These are phyloP conservation scores for Dynastes hyllus DNA, from an alignment of 2,888 invertebrate species.

Conservation along the genomic window DNA sequence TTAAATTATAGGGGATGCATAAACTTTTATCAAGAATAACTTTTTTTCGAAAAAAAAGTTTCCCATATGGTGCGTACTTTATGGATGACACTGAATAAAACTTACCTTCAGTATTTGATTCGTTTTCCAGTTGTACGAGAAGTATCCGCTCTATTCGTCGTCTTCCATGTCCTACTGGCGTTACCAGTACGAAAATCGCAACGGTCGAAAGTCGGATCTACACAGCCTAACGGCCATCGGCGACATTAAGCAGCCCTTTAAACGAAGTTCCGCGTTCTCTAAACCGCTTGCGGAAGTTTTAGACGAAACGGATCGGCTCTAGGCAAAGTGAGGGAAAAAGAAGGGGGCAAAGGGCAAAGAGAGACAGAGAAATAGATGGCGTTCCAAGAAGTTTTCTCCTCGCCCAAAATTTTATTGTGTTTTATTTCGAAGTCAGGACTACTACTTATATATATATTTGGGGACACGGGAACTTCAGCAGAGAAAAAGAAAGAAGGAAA, in stretches of 20 bases:
- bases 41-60: too few relatives aligned
- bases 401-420: conserved; percentile 9
- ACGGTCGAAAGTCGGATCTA: conserved; percentile 54
- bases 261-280: conserved; percentile 61
- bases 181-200: conserved; percentile 57
- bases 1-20: too few relatives aligned
- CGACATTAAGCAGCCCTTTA: conserved; percentile 63
- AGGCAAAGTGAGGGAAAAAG: neutral
- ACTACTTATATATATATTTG: neutral
- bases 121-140: conserved; percentile 62
- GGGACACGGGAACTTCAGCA: neutral
- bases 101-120: neutral
- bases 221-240: conserved; percentile 58
- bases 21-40: too few relatives aligned
- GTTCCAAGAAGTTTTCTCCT: neutral
- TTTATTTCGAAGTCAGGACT: neutral
- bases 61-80: too few relatives aligned
- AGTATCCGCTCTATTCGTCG: conserved; percentile 64
- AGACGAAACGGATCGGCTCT: conserved; percentile 54
- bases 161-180: conserved; percentile 61
- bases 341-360: neutral
- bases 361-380: neutral
- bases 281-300: conserved; percentile 61
- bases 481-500: neutral
- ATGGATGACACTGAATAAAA: too few relatives aligned